Evolutionary conservation across 2,113 vertebrate genomes (phyloP).

Genomic region (Scatophagus argus): DNA sequence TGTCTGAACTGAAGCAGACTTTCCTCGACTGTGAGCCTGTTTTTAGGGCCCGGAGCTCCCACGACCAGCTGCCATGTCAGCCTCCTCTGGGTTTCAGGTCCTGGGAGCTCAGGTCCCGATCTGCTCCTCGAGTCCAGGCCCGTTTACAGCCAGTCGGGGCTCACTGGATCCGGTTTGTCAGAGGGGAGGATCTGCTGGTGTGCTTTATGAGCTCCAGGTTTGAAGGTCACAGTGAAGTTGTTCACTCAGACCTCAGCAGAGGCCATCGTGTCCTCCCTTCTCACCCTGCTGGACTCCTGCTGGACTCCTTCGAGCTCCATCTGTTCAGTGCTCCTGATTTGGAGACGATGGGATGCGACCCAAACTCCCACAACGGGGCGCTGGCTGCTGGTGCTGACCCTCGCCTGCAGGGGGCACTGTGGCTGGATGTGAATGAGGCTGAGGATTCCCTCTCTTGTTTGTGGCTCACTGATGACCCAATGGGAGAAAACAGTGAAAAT

Average conservation of each 20-base stretch:
- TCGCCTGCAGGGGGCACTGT: constrained; percentile 28
- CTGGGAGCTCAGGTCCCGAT: no score
- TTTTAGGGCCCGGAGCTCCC: not conserved
- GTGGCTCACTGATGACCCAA: not conserved
- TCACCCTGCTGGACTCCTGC: no score
- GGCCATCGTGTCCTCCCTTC: no score
- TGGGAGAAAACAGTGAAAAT: not conserved
- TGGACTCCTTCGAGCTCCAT: no score
- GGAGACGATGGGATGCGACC: not conserved
- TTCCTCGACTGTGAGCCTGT: not conserved
- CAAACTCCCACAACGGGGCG: constrained; percentile 34
- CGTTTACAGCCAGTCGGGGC: no score
- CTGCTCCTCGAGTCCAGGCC: no score
- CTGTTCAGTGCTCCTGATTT: no score
- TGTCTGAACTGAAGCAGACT: not conserved
- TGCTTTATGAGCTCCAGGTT: no score
- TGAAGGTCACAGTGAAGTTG: no score
- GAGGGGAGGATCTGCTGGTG: no score
- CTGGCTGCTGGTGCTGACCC: not conserved
- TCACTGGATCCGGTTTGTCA: no score
- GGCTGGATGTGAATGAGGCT: not conserved
- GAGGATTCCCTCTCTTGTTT: not conserved
- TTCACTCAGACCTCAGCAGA: no score
- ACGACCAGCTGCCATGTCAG: not conserved
- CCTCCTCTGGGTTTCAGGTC: not conserved